phyloP scores from a whole-genome alignment of 2,888 invertebrate genomes.

The Lasioglossum oenotherae region DNA sequence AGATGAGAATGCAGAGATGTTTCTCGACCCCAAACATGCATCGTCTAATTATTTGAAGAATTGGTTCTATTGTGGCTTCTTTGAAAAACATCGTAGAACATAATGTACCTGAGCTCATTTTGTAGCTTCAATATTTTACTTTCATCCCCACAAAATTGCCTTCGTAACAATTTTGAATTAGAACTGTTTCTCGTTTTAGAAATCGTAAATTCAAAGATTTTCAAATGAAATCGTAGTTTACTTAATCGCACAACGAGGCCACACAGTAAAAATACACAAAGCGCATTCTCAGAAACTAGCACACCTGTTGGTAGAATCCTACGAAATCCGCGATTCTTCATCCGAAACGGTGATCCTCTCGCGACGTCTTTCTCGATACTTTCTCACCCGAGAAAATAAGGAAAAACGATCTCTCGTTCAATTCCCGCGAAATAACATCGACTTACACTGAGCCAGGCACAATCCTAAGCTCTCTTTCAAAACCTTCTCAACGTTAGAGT shows the following conservation, averaged over 20 bases:
- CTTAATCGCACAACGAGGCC: conserved; percentile 6
- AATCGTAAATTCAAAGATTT: background rate
- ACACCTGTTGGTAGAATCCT: conserved; percentile 46
- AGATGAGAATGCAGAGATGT: background rate
- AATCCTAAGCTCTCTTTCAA: background rate
- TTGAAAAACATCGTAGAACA: background rate
- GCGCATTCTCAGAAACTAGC: conserved; percentile 31
- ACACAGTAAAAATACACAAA: conserved; percentile 30
- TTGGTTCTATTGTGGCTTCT: background rate
- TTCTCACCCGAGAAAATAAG: conserved; percentile 1
- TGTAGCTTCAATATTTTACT: background rate
- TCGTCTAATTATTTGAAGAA: background rate
- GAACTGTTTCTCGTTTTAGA: background rate
- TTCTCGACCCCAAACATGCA: background rate
- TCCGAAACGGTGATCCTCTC: conserved; percentile 10
- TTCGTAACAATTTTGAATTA: background rate
- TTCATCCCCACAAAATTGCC: background rate
- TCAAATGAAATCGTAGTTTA: conserved; percentile 8
- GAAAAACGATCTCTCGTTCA: conserved; percentile 1
- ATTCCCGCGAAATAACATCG: conserved; percentile 4
- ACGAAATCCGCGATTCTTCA: conserved; percentile 41
- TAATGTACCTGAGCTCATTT: background rate
- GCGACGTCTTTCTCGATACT: conserved; percentile 19
- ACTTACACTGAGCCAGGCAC: background rate
- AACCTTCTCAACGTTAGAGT: background rate